A percentile compares a stretch with the other conserved stretches of the same genome.
These are phyloP conservation scores for Nycticebus coucang DNA, from an alignment of 2,113 vertebrate genomes.

Conservation along the genomic window DNA sequence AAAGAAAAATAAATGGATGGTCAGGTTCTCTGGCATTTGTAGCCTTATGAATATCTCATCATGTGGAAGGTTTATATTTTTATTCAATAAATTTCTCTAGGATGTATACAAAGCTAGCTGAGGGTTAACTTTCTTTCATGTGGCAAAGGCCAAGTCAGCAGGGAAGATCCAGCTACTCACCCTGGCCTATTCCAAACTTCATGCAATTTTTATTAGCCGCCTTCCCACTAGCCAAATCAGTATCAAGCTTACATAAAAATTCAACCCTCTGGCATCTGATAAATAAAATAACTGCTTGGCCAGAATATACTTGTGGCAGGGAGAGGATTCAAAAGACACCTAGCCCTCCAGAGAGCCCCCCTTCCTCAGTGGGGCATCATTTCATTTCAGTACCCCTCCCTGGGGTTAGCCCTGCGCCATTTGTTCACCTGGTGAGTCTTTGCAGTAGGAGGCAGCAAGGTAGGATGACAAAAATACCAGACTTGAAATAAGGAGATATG, in stretches of 20 bases:
- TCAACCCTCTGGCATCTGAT: conserved; percentile 72
- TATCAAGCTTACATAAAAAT: conserved; percentile 69
- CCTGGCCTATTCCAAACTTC: conserved; percentile 26
- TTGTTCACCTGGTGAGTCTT: neutral
- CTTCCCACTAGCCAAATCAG: conserved; percentile 66
- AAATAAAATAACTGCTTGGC: conserved; percentile 81
- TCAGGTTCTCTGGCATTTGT: neutral
- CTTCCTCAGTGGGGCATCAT: neutral
- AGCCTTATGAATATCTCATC: conserved; percentile 32
- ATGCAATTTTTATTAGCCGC: conserved; percentile 77
- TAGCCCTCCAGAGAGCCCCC: neutral
- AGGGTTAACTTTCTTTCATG: conserved; percentile 55
- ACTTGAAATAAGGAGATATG: neutral
- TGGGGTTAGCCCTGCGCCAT: neutral
- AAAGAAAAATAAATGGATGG: neutral
- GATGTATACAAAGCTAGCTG: conserved; percentile 48
- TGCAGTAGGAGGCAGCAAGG: neutral
- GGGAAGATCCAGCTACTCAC: conserved; percentile 56
- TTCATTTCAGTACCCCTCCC: neutral
- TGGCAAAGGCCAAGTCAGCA: conserved; percentile 69
- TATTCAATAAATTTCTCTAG: conserved; percentile 36
- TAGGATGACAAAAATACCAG: neutral
- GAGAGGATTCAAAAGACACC: conserved; percentile 34
- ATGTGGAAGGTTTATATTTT: conserved; percentile 29
- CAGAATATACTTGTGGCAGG: conserved; percentile 65